Base-by-base conservation (phyloP, 2,797 vertebrate species). In the Betta splendens region DNA sequence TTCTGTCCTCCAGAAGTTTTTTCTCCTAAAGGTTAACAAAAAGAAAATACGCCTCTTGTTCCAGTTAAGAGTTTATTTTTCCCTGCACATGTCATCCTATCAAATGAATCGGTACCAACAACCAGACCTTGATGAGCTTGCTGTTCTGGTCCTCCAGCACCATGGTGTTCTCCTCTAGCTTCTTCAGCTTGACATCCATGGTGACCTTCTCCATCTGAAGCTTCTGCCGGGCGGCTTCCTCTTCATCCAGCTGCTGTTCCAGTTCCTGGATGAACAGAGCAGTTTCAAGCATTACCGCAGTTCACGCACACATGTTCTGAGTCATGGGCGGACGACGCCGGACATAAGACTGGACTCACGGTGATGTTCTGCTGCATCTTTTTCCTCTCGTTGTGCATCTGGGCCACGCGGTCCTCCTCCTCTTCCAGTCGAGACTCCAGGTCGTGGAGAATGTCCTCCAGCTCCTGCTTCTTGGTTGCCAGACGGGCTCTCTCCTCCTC, bases 321-420 rank as follows among this genome's bases (percentile, higher is more conserved):
- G 25, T 29, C 7, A 5, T 5, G 17, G 25, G 11, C 37, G n/a
- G n/a, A n/a, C n/a, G n/a, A 3, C 11, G 1, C 18, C 4, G 48
- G 8, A 28, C 1, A 9, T 4, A 23, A 3, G 16, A 48, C 20
- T 20, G 40, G 1, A 71, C 62, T 57, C 64, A 97, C 96, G 82
- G 92, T 93, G 71, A 98, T 98, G 64, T 98, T 98, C 75, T 96
- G 95, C 75, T 98, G 96, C 97, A 99, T 99, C 82, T 98, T 99
- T 77, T 94, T 98, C 81, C 93, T 97, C 57, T 98, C 97, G 0
- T 75, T 45, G 31, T 92, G 90, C 74, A 98, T 80, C 31, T 95
- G 94, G 20, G 91, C 91, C 66, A 92, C 94, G 31, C 95, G 79
- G 77, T 99, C 98, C 61, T 99, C 98, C 64, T 99, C 98, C 45